Base-by-base conservation (phyloP, 2,113 vertebrate species). In the Dicrurus megarhynchus region DNA sequence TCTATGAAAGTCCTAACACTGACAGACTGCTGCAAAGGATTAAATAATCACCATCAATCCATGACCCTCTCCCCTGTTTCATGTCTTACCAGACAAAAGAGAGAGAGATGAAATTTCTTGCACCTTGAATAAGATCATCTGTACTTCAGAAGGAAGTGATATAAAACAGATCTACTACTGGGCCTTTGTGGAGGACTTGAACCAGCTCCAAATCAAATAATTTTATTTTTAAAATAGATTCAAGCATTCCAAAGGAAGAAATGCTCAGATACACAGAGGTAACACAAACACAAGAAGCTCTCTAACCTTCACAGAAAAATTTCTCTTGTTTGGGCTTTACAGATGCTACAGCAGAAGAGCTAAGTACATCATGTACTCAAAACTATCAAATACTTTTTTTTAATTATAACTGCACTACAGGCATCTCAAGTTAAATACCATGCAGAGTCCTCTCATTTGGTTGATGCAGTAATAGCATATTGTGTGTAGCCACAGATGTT, bases 361-460 rank as follows among this genome's bases (percentile, higher is more conserved):
- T 61, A 86, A 86, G 17, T 65, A 50, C n/a, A 50, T 67, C 12
- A 11, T 11, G 49, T 67, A 86, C 39, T 78, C 37, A 27, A 92
- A 94, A 93, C 8, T 63, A 74, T 47, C 76, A 77, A 49, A 56
- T 41, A 67, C 8, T 41, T 90, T 80, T 76, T 55, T 70, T 84
- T 84, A 61, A 39, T 46, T 47, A 24, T 26, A 86, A 63, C 56
- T 70, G 33, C 79, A 93, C 56, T 56, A 56, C 35, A 89, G 83
- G 60, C 64, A 64, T 89, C 71, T 88, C 42, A 71, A 74, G 88
- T 88, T 90, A 94, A 95, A 91, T 69, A 52, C n/a, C 68, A 56
- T 1, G 13, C 77, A 70, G 63, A 59, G 71, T 47, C 47, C 27
- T 65, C 73, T 91, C 52, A 93, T 87, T 92, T 84, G 55, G 50